Percentiles rank a stretch among this genome's conserved stretches.
These are phyloP conservation scores for Pseudococcus longispinus DNA, from an alignment of 2,888 invertebrate genomes.

Conservation along the genomic window DNA sequence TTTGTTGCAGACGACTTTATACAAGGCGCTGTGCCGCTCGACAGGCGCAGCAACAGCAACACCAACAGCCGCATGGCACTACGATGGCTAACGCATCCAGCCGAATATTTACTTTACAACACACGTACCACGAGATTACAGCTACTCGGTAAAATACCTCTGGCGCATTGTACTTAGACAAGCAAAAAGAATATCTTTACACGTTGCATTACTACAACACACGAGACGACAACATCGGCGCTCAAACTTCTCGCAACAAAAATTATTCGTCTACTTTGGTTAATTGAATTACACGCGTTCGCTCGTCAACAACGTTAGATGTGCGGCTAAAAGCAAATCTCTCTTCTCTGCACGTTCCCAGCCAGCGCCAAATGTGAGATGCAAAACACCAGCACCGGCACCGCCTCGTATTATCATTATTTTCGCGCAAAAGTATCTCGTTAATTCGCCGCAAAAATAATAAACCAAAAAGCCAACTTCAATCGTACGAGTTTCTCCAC, in stretches of 20 bases:
- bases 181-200: background rate
- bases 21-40: too few relatives aligned
- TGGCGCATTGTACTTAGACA: background rate
- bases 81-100: background rate
- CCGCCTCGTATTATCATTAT: background rate
- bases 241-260: background rate
- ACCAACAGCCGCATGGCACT: background rate
- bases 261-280: slow-evolving; percentile 24
- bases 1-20: too few relatives aligned
- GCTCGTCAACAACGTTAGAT: background rate
- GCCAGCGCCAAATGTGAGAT: background rate
- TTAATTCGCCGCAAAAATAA: slow-evolving; percentile 24
- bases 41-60: background rate
- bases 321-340: background rate
- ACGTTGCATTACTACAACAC: background rate
- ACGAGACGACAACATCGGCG: background rate
- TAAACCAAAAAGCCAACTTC: slow-evolving; percentile 15
- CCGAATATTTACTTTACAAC: background rate
- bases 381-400: too few relatives aligned
- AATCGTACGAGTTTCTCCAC: background rate
- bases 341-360: background rate
- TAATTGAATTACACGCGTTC: slow-evolving; percentile 26
- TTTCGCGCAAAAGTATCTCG: slow-evolving; percentile 23
- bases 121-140: background rate
- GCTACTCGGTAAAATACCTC: background rate